These are phyloP conservation scores for Dendroctonus valens DNA, from an alignment of 1,140 invertebrate species.

Conservation along the genomic window DNA sequence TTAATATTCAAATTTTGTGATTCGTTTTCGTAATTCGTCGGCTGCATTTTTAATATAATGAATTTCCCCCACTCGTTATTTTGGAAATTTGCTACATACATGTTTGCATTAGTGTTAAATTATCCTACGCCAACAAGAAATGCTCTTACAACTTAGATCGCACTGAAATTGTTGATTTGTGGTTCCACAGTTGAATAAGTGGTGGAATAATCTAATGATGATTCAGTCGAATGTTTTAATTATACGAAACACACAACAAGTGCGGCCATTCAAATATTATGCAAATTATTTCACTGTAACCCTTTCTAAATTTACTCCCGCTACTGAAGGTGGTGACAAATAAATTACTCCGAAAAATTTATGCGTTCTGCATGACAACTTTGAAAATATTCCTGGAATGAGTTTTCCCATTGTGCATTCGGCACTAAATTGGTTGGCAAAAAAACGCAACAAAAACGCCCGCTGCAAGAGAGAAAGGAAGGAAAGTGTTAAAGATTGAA, in stretches of 20 bases:
- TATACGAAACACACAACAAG: slow-evolving; percentile 18
- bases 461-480: slow-evolving; percentile 4
- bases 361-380: slow-evolving; percentile 24
- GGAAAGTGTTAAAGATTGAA: slow-evolving; percentile 24
- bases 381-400: slow-evolving; percentile 23
- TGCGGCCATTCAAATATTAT: slow-evolving; percentile 30
- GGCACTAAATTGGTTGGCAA: background rate
- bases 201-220: slow-evolving; percentile 30
- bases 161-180: slow-evolving; percentile 1
- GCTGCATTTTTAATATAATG: slow-evolving; percentile 27
- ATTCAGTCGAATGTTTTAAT: slow-evolving; percentile 24
- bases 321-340: slow-evolving; percentile 31
- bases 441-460: no score
- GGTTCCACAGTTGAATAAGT: slow-evolving; percentile 18
- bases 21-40: slow-evolving; percentile 25
- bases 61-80: slow-evolving; percentile 3
- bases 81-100: no score
- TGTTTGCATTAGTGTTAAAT: no score
- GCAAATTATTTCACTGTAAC: slow-evolving; percentile 30
- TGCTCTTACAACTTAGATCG: no score
- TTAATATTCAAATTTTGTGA: slow-evolving; percentile 34
- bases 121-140: no score
- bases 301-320: slow-evolving; percentile 31
- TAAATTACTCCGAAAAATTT: slow-evolving; percentile 34
- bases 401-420: slow-evolving; percentile 9